Evolutionary conservation across 2,797 vertebrate genomes (phyloP).

Genomic region (Poeciliopsis gracilis): DNA sequence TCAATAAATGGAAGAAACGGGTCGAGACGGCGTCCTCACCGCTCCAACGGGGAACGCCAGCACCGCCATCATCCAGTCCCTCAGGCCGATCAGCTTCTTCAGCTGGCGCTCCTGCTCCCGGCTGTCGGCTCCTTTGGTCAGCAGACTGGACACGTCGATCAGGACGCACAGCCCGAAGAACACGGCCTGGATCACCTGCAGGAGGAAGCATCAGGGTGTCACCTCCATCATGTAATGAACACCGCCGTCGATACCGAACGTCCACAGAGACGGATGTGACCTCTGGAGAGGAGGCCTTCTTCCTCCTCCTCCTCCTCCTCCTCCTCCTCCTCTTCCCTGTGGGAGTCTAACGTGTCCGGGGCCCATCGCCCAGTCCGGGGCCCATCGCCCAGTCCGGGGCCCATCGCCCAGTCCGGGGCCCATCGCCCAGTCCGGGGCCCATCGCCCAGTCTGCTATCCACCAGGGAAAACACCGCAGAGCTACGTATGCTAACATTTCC

Average conservation of each 20-base stretch:
- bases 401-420: no score
- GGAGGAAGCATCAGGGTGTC: neutral
- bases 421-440: no score
- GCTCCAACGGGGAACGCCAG: conserved; percentile 95
- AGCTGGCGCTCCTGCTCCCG: conserved; percentile 95
- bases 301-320: neutral
- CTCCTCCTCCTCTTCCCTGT: neutral
- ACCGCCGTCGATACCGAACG: conserved; percentile 16
- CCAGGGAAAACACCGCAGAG: no score
- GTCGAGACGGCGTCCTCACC: conserved; percentile 75
- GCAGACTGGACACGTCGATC: conserved; percentile 93
- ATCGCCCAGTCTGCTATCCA: no score
- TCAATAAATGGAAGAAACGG: neutral
- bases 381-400: no score
- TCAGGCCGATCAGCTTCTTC: conserved; percentile 90
- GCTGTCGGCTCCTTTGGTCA: conserved; percentile 90
- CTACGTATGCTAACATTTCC: no score
- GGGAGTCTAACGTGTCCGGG: no score
- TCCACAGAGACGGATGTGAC: conserved; percentile 27
- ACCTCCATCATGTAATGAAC: conserved; percentile 22
- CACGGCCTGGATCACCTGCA: conserved; percentile 94
- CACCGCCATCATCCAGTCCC: conserved; percentile 96
- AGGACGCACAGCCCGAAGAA: conserved; percentile 96
- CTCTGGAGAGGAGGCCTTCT: conserved; percentile 15
- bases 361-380: no score